Percentiles rank a stretch among this genome's conserved stretches.
phyloP scores from a whole-genome alignment of 2,888 invertebrate species.

The Eristalis intricaria region DNA sequence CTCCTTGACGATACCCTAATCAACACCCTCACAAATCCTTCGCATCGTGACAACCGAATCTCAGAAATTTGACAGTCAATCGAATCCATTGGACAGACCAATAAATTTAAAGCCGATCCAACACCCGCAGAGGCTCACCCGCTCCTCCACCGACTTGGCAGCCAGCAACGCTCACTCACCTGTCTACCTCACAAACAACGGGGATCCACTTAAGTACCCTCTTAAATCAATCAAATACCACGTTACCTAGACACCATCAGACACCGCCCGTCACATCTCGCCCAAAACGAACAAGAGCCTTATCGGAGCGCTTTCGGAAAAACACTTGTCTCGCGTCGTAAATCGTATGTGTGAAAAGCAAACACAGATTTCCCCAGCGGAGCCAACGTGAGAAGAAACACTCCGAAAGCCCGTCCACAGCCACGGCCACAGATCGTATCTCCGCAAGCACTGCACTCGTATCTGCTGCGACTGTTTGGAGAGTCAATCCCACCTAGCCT shows the following conservation, averaged over 20 bases:
- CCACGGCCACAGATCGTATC: neutral
- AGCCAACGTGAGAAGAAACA: neutral
- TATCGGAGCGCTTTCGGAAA: neutral
- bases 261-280: neutral
- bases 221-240: too few species aligned
- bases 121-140: too few species aligned
- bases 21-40: too few species aligned
- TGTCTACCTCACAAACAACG: too few species aligned
- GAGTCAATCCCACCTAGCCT: slow-evolving; percentile 1
- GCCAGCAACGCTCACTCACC: too few species aligned
- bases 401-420: neutral
- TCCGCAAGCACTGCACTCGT: neutral
- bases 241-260: neutral
- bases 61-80: too few species aligned
- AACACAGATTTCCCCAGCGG: slow-evolving; percentile 7
- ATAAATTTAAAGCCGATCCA: too few species aligned
- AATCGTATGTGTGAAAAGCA: neutral
- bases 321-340: neutral
- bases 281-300: neutral
- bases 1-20: too few species aligned
- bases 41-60: too few species aligned
- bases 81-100: too few species aligned
- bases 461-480: neutral
- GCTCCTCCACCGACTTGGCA: too few species aligned
- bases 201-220: too few species aligned